phyloP scores from a whole-genome alignment of 2,113 vertebrate species.

The Saimiri boliviensis region DNA sequence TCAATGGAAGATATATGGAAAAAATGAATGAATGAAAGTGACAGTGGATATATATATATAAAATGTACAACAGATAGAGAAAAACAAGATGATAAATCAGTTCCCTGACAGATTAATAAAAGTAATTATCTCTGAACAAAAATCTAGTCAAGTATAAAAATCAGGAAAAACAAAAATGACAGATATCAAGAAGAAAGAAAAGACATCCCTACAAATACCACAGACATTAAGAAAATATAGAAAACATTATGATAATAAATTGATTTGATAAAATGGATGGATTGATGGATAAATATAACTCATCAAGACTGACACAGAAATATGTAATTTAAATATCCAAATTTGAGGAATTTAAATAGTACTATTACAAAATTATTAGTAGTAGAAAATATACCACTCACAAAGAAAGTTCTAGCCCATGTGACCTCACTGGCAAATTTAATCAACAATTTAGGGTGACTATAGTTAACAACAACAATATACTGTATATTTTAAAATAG shows the following conservation, averaged over 20 bases:
- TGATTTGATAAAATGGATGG: neutral
- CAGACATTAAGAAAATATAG: neutral
- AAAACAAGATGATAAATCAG: neutral
- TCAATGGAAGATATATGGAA: neutral
- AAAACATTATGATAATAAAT: neutral
- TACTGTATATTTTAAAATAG: neutral
- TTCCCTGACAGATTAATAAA: neutral
- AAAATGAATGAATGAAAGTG: neutral
- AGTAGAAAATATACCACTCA: neutral
- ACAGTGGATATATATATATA: neutral
- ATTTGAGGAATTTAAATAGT: neutral
- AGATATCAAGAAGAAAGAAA: neutral
- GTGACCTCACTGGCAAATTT: neutral
- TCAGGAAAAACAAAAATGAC: neutral
- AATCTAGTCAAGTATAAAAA: neutral
- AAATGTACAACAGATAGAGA: neutral
- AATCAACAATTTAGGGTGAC: neutral
- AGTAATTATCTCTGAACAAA: neutral
- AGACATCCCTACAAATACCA: neutral
- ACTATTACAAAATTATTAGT: neutral
- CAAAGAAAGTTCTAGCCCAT: neutral
- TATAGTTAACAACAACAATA: neutral
- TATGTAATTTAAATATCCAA: neutral
- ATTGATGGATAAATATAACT: neutral
- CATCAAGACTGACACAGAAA: neutral